Conservation (phyloP, 2,888 invertebrate species). For the Chironomus tentans region DNA sequence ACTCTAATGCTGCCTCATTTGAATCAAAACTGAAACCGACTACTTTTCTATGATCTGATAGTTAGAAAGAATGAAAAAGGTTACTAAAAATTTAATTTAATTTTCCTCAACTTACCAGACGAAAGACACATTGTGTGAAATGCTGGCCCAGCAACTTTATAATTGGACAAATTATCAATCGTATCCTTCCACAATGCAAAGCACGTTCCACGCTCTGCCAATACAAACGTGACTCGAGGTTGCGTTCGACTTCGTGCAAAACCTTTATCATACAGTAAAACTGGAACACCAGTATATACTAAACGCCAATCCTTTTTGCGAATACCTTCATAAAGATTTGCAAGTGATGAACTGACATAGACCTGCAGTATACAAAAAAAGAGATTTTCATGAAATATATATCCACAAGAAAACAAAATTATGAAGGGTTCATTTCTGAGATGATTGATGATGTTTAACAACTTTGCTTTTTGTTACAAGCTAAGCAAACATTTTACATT, state of each 20-base stretch:
- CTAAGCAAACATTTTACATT: no score
- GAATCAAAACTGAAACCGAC: slow-evolving; percentile 64
- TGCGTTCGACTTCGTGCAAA: slow-evolving; percentile 56
- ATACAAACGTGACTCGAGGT: slow-evolving; percentile 52
- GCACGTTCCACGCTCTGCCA: slow-evolving; percentile 62
- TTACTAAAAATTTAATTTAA: background rate
- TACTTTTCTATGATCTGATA: slow-evolving; percentile 52
- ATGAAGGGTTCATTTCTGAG: background rate
- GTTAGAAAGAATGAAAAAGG: background rate
- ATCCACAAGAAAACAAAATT: background rate
- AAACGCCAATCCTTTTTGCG: slow-evolving; percentile 48
- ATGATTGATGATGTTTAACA: slow-evolving; percentile 13
- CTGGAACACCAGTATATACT: slow-evolving; percentile 59
- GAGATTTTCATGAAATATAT: no score
- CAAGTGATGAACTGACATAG: slow-evolving; percentile 58
- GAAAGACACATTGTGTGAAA: slow-evolving; percentile 67
- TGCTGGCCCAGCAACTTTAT: slow-evolving; percentile 52
- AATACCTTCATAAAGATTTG: slow-evolving; percentile 48
- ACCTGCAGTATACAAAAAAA: slow-evolving; percentile 41
- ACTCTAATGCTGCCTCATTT: slow-evolving; percentile 52
- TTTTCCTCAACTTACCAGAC: slow-evolving; percentile 29
- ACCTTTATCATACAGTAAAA: slow-evolving; percentile 59
- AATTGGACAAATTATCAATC: slow-evolving; percentile 60
- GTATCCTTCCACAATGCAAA: slow-evolving; percentile 65
- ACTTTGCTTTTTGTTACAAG: background rate